Conservation (phyloP, 2,797 vertebrate species). For the Cetoscarus ocellatus region DNA sequence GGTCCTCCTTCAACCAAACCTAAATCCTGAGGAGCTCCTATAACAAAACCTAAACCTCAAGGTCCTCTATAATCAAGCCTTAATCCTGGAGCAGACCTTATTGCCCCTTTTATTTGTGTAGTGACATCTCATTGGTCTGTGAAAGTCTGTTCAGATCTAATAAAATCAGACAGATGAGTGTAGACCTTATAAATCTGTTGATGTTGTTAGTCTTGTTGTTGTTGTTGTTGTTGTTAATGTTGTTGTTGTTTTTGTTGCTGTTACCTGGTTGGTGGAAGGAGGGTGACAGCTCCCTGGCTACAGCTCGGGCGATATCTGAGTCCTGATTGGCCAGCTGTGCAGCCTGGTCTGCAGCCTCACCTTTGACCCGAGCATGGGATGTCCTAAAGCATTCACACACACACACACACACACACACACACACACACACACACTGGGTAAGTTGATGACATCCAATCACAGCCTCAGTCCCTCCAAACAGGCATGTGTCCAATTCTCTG, state of each 20-base stretch:
- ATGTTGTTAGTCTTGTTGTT: background rate
- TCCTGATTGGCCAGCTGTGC: slow-evolving; percentile 91
- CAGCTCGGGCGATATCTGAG: slow-evolving; percentile 91
- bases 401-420: background rate
- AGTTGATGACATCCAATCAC: no score
- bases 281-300: slow-evolving; percentile 94
- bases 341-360: slow-evolving; percentile 93
- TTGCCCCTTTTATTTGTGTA: no score
- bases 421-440: background rate
- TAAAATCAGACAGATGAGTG: no score
- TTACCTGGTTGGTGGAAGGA: slow-evolving; percentile 94
- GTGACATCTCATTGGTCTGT: no score
- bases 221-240: background rate
- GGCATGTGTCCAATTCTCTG: no score
- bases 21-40: no score
- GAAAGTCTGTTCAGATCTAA: no score
- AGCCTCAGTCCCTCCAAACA: no score
- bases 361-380: slow-evolving; percentile 94
- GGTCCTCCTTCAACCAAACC: no score
- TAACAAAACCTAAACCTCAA: no score
- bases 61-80: no score
- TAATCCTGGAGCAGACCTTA: no score
- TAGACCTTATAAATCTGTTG: background rate
- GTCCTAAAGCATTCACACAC: slow-evolving; percentile 82
- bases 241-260: background rate